These are phyloP conservation scores for Microcebus jonahi DNA, from an alignment of 2,113 vertebrate genomes.

Conservation along the genomic window DNA sequence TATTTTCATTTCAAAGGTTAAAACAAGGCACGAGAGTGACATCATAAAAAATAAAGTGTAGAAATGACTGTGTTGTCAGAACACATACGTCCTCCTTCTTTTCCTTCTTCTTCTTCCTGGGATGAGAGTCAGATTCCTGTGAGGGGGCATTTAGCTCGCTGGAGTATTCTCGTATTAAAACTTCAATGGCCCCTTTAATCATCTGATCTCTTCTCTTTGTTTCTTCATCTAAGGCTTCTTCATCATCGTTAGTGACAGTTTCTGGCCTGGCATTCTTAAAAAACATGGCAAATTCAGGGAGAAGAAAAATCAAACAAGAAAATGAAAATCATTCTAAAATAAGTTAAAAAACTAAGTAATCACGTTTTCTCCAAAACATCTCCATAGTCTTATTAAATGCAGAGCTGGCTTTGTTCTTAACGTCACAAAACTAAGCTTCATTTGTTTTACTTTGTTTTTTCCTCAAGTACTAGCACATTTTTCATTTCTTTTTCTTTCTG, in stretches of 20 bases:
- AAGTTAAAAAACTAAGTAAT: neutral
- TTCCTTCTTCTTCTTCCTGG: conserved; percentile 97
- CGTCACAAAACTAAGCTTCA: conserved; percentile 2
- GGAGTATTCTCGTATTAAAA: conserved; percentile 96
- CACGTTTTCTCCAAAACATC: conserved; percentile 54
- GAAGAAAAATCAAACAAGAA: conserved; percentile 58
- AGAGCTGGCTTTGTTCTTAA: neutral
- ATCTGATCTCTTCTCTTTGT: conserved; percentile 96
- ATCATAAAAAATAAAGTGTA: conserved; percentile 80
- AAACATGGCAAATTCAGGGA: conserved; percentile 69
- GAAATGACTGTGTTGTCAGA: conserved; percentile 84
- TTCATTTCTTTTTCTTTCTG: neutral
- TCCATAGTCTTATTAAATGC: neutral
- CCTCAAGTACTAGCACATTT: neutral
- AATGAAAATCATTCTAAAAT: conserved; percentile 22
- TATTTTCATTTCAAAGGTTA: conserved; percentile 79
- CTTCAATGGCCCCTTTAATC: conserved; percentile 96
- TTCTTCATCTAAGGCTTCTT: conserved; percentile 98
- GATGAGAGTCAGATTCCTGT: conserved; percentile 95
- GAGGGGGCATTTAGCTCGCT: conserved; percentile 97
- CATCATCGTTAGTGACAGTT: conserved; percentile 90
- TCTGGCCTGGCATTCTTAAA: conserved; percentile 89
- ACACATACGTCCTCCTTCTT: conserved; percentile 97
- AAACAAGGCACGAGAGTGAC: conserved; percentile 71
- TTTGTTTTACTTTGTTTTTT: neutral